Evolutionary conservation across 2,797 vertebrate species (phyloP), one percentile per base, ranked within the genome.

Genomic region (Prunella strophiata): DNA sequence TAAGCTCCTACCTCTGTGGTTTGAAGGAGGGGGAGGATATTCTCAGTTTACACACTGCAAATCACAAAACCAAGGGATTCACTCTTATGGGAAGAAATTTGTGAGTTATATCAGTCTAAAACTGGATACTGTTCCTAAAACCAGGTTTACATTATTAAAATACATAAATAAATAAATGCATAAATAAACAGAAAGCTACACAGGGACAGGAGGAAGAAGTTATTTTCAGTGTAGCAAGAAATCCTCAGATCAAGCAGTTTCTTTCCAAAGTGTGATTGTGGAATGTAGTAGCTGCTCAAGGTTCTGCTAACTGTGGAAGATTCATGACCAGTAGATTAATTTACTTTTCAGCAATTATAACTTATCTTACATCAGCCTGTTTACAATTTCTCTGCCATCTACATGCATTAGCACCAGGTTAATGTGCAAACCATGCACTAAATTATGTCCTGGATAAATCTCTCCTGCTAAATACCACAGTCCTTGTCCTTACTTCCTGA

Each of bases 341-440:
- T 97, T 97, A 91, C 95, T 96, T 97, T 97, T 96, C 93, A 91
- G 88, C 95, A 97, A 95, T 98, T 97, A 96, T 96, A 97, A 97
- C 97, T 97, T 97, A 96, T 97, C 96, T 96, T 93, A 65, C 72
- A 95, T 94, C 85, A 89, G 92, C 89, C 52, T 98, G 96, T 98
- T 98, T 98, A 97, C 88, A 97, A 96, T 97, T 97, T 90, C 74
- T 90, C 93, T 97, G 96, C 97, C 97, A 95, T 95, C 95, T 90
- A 62, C 77, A 86, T 92, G 93, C 98, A 97, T 97, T 97, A 97
- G 96, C 96, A 91, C 97, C 91, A 96, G 97, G 97, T 97, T 98
- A 98, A 97, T 63, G 93, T 95, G 95, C 94, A 97, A 97, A 96
- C 88, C 83, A 22, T 93, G 94, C 96, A 96, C 92, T 95, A 94